Evolutionary conservation across 2,888 invertebrate genomes (phyloP).

Genomic region (Erynnis tages): DNA sequence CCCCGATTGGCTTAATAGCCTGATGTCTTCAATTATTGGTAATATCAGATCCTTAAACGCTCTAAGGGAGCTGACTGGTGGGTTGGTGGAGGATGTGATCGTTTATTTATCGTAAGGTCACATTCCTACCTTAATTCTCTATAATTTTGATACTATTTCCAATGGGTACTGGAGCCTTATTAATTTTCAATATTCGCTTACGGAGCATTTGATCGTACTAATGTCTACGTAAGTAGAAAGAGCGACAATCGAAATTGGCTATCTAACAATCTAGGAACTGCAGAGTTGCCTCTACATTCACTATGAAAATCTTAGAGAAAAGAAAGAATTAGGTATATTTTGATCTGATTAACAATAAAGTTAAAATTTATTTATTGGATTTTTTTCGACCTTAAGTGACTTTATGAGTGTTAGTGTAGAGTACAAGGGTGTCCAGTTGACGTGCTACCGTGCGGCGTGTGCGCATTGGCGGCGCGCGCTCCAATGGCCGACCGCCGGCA

Average conservation of each 20-base stretch:
- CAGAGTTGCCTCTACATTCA: too few species aligned
- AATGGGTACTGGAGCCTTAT: neutral
- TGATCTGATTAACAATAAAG: too few species aligned
- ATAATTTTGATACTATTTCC: slow-evolving; percentile 14
- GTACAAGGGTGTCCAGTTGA: neutral
- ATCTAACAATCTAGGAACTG: too few species aligned
- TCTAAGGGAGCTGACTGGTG: slow-evolving; percentile 72
- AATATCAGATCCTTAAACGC: slow-evolving; percentile 76
- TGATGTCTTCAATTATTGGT: slow-evolving; percentile 76
- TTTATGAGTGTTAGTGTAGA: neutral
- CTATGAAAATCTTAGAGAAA: too few species aligned
- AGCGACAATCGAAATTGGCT: too few species aligned
- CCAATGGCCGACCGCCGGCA: slow-evolving; percentile 67
- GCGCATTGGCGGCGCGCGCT: slow-evolving; percentile 73
- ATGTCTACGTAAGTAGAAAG: too few species aligned
- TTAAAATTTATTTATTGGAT: neutral
- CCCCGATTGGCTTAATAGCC: slow-evolving; percentile 69
- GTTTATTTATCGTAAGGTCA: slow-evolving; percentile 46
- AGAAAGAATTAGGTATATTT: too few species aligned
- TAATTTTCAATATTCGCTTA: neutral
- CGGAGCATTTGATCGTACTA: neutral
- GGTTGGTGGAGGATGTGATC: slow-evolving; percentile 44
- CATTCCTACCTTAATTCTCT: slow-evolving; percentile 14
- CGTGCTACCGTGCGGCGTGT: slow-evolving; percentile 69
- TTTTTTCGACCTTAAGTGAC: neutral